Percentiles rank a stretch among this genome's conserved stretches.
phyloP scores from a whole-genome alignment of 2,797 vertebrate genomes.

The Helostoma temminkii region DNA sequence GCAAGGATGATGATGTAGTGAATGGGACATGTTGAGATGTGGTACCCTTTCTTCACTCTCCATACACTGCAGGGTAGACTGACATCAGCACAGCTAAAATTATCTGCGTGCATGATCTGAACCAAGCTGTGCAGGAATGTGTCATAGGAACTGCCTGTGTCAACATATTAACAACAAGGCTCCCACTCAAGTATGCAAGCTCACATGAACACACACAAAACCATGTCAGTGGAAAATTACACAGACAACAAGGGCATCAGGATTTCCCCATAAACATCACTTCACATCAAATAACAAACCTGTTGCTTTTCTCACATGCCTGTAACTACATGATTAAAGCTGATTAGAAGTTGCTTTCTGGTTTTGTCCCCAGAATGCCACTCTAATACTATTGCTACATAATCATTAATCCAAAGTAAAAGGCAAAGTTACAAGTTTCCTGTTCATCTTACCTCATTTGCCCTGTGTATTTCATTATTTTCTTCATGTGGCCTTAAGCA shows the following conservation, averaged over 20 bases:
- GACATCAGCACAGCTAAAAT: constrained; percentile 61
- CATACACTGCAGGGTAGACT: constrained; percentile 28
- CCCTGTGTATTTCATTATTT: background rate
- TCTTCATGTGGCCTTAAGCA: background rate
- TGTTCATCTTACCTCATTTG: background rate
- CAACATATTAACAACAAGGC: constrained; percentile 64
- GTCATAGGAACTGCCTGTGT: constrained; percentile 65
- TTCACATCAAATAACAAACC: background rate
- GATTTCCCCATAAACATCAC: background rate
- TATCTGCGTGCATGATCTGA: constrained; percentile 59
- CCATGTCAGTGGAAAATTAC: background rate
- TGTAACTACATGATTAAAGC: constrained; percentile 22
- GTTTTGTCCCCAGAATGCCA: constrained; percentile 1
- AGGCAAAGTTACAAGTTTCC: background rate
- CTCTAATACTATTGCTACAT: background rate
- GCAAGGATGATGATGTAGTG: constrained; percentile 32
- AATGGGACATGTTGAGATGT: constrained; percentile 32
- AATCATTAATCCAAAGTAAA: constrained; percentile 22
- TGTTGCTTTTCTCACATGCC: background rate
- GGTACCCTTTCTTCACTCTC: constrained; percentile 34
- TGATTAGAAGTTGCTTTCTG: constrained; percentile 18
- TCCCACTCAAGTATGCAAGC: constrained; percentile 28
- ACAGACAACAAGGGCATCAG: constrained; percentile 4
- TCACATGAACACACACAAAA: constrained; percentile 6
- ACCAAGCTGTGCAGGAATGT: constrained; percentile 62